Conservation (phyloP, 2,888 invertebrate species). For the Hydroisotoma schaefferi region DNA sequence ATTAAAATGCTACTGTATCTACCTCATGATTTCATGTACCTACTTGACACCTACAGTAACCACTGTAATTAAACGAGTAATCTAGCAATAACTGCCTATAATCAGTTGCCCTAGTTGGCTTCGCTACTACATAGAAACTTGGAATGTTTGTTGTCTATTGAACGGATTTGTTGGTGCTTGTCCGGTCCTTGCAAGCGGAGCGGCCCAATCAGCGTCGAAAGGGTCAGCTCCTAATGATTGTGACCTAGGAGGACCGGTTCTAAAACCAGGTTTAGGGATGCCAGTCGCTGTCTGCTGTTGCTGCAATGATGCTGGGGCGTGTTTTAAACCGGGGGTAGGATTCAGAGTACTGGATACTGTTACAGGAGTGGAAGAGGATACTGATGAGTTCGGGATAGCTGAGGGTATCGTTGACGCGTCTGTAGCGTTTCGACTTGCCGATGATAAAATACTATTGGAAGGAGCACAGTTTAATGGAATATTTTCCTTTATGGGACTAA, state of each 20-base stretch:
- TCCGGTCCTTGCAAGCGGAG: slow-evolving; percentile 57
- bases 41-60: too few species aligned
- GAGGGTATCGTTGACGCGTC: slow-evolving; percentile 6
- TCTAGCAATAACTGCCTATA: too few species aligned
- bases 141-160: slow-evolving; percentile 48
- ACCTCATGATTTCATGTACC: too few species aligned
- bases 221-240: slow-evolving; percentile 60
- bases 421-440: background rate
- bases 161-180: slow-evolving; percentile 48
- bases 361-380: background rate
- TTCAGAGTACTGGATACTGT: background rate
- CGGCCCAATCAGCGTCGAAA: slow-evolving; percentile 81
- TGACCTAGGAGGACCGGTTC: slow-evolving; percentile 45
- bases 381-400: slow-evolving; percentile 12
- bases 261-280: background rate
- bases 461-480: slow-evolving; percentile 5
- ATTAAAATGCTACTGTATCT: too few species aligned
- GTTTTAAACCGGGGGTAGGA: background rate
- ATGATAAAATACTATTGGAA: background rate
- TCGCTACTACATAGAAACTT: slow-evolving; percentile 46
- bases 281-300: background rate
- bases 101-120: background rate
- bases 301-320: background rate
- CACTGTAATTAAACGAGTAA: too few species aligned
- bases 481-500: slow-evolving; percentile 28